Evolutionary conservation across 2,113 vertebrate genomes (phyloP).

Genomic region (Poeciliopsis turrubarensis): DNA sequence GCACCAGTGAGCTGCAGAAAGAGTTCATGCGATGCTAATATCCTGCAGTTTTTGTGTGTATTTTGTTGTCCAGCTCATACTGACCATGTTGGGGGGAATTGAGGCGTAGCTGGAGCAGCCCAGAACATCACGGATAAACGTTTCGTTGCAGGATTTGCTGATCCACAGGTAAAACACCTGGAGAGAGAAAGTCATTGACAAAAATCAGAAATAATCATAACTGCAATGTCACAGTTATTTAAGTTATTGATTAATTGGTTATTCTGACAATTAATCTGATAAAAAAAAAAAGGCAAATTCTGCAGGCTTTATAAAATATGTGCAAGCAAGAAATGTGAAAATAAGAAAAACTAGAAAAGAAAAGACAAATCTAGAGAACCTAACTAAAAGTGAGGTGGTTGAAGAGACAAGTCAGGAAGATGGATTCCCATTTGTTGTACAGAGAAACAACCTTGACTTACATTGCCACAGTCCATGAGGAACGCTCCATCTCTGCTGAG

Average conservation of each 20-base stretch:
- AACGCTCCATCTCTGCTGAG: conserved; percentile 92
- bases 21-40: background rate
- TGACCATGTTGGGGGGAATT: conserved; percentile 92
- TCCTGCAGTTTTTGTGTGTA: background rate
- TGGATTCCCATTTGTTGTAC: too few species aligned
- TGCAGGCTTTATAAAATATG: too few species aligned
- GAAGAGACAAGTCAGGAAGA: background rate
- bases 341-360: too few species aligned
- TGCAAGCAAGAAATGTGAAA: too few species aligned
- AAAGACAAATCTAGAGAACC: too few species aligned
- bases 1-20: conserved; percentile 4
- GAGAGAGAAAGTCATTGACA: background rate
- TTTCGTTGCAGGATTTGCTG: conserved; percentile 88
- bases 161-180: conserved; percentile 95
- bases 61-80: conserved; percentile 33
- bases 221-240: too few species aligned
- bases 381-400: background rate
- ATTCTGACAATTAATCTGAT: too few species aligned
- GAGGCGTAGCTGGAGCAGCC: conserved; percentile 88
- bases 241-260: too few species aligned
- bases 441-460: conserved; percentile 70
- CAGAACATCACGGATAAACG: conserved; percentile 94
- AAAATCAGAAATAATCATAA: too few species aligned
- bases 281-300: too few species aligned
- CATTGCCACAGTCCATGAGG: conserved; percentile 94